Conservation (phyloP, 2,888 invertebrate species). For the Exocentrus adspersus region DNA sequence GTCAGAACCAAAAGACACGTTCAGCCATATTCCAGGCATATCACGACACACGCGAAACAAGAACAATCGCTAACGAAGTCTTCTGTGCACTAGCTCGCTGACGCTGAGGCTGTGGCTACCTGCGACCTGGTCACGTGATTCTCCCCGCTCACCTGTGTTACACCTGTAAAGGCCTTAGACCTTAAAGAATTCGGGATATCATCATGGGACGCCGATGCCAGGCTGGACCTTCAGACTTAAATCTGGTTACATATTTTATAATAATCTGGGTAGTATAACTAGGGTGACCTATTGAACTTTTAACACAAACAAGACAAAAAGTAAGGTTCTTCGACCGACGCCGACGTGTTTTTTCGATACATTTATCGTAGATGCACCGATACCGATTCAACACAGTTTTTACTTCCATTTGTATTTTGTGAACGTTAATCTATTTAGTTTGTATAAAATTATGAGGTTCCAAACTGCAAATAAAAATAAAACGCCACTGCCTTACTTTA, state of each 20-base stretch:
- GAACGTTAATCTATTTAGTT: too few relatives aligned
- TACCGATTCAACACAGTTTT: too few relatives aligned
- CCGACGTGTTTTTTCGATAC: too few relatives aligned
- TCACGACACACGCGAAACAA: conserved; percentile 36
- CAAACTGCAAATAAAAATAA: too few relatives aligned
- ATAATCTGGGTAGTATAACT: conserved; percentile 33
- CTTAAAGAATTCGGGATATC: conserved; percentile 46
- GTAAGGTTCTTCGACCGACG: too few relatives aligned
- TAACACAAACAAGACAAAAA: too few relatives aligned
- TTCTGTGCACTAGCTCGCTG: conserved; percentile 47
- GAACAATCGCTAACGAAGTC: conserved; percentile 45
- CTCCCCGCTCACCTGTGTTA: conserved; percentile 59
- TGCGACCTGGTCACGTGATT: conserved; percentile 57
- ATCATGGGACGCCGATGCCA: too few relatives aligned
- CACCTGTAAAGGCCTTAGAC: conserved; percentile 42
- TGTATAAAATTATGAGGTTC: too few relatives aligned
- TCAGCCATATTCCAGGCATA: conserved; percentile 58
- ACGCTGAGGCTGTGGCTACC: conserved; percentile 49
- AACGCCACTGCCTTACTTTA: too few relatives aligned
- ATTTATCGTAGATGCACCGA: too few relatives aligned
- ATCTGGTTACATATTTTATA: conserved; percentile 39
- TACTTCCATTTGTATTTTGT: too few relatives aligned
- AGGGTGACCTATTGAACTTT: too few relatives aligned
- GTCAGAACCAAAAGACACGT: conserved; percentile 49
- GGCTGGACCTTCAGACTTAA: conserved; percentile 23